These are phyloP conservation scores for Dasyurus viverrinus DNA, from an alignment of 2,113 vertebrate genomes.

Conservation along the genomic window DNA sequence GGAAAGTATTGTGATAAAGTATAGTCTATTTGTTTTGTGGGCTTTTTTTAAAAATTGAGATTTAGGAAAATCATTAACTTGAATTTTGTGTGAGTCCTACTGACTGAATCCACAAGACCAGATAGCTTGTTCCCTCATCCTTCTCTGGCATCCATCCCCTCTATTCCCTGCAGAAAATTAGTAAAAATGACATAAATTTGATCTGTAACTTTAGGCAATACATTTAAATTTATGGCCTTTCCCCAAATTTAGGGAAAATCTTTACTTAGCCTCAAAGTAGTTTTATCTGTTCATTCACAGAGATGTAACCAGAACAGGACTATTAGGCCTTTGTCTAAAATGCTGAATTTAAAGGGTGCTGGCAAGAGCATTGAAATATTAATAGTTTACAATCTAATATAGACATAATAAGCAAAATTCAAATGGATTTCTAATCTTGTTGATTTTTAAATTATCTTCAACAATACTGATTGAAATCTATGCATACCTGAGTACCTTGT, in stretches of 20 bases:
- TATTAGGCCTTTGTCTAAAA: neutral
- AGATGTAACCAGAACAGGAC: neutral
- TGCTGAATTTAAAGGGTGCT: neutral
- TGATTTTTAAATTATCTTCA: neutral
- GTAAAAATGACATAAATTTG: neutral
- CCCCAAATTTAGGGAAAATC: neutral
- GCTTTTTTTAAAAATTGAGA: neutral
- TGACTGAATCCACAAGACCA: neutral
- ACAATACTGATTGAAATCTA: neutral
- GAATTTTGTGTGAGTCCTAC: neutral
- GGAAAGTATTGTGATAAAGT: neutral
- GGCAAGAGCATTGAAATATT: neutral
- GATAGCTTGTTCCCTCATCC: neutral
- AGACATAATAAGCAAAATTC: neutral
- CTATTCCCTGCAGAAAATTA: neutral
- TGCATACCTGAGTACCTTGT: neutral
- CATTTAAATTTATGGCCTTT: neutral
- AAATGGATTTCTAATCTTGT: neutral
- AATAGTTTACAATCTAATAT: no score
- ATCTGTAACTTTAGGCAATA: neutral
- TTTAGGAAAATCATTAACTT: neutral
- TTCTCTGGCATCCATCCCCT: neutral
- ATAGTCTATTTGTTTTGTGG: neutral
- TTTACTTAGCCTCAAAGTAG: neutral
- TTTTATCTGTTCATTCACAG: neutral